Conservation (phyloP, 2,888 invertebrate genomes). For the Volucella inflata region DNA sequence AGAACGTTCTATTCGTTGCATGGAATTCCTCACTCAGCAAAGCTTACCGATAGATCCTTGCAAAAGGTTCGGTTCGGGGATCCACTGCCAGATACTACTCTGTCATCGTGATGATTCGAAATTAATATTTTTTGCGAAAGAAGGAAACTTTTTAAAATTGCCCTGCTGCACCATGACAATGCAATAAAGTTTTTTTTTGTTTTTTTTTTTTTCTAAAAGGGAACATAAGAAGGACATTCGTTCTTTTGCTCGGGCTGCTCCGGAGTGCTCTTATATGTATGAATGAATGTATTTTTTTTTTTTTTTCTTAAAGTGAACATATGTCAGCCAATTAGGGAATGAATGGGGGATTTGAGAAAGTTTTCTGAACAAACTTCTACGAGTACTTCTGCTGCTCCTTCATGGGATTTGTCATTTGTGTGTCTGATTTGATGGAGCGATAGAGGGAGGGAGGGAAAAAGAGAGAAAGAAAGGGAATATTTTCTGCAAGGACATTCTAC, state of each 20-base stretch:
- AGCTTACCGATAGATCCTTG: constrained; percentile 3
- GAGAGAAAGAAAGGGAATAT: background rate
- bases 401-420: constrained; percentile 25
- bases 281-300: background rate
- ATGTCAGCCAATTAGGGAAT: constrained; percentile 75
- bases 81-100: constrained; percentile 23
- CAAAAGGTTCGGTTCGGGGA: constrained; percentile 14
- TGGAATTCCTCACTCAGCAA: constrained; percentile 23
- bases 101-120: constrained; percentile 67
- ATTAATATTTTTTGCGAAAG: constrained; percentile 52
- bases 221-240: constrained; percentile 59
- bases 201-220: too few relatives aligned
- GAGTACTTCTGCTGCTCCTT: constrained; percentile 33
- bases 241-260: constrained; percentile 32
- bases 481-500: constrained; percentile 47
- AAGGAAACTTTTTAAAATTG: constrained; percentile 36
- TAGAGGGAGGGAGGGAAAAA: background rate
- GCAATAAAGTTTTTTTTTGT: constrained; percentile 62
- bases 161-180: constrained; percentile 61
- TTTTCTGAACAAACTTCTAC: constrained; percentile 68
- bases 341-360: constrained; percentile 71
- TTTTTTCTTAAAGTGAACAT: constrained; percentile 65
- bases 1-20: background rate
- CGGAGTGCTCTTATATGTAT: background rate
- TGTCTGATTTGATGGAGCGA: constrained; percentile 40